Conservation (phyloP, 1,140 invertebrate species). For the Microvelia longipes region DNA sequence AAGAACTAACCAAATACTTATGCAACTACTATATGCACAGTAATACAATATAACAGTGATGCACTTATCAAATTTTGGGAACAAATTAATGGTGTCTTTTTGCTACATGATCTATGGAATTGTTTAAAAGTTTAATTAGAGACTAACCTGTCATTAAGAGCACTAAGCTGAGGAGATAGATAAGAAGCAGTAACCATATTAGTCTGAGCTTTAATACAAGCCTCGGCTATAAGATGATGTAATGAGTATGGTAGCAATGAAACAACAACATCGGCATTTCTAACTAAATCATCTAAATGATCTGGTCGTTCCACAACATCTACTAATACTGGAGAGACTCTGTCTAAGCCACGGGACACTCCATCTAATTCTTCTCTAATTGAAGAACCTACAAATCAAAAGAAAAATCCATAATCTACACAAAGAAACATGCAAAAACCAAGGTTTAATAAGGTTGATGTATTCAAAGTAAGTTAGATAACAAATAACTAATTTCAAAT, state of each 20-base stretch:
- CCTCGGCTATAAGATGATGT: slow-evolving; percentile 68
- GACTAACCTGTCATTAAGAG: slow-evolving; percentile 58
- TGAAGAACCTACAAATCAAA: slow-evolving; percentile 46
- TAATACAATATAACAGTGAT: no score
- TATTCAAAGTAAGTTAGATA: no score
- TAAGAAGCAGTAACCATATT: slow-evolving; percentile 98
- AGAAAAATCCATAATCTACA: not conserved
- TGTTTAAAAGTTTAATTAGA: no score
- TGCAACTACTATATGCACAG: no score
- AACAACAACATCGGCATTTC: slow-evolving; percentile 61
- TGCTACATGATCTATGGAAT: no score
- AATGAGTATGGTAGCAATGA: slow-evolving; percentile 85
- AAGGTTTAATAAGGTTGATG: no score
- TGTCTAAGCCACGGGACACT: slow-evolving; percentile 55
- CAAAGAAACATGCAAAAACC: no score
- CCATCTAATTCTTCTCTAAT: slow-evolving; percentile 75
- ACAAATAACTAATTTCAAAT: no score
- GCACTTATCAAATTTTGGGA: no score
- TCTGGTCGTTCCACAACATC: slow-evolving; percentile 60
- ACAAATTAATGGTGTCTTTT: no score
- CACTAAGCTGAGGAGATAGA: slow-evolving; percentile 63
- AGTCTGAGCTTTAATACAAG: slow-evolving; percentile 67
- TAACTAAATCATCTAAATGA: slow-evolving; percentile 52
- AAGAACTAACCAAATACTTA: no score
- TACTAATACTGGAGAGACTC: slow-evolving; percentile 65